Evolutionary conservation across 2,113 vertebrate species (phyloP), one percentile per base, ranked within the genome.

Genomic region (Bufo gargarizans): DNA sequence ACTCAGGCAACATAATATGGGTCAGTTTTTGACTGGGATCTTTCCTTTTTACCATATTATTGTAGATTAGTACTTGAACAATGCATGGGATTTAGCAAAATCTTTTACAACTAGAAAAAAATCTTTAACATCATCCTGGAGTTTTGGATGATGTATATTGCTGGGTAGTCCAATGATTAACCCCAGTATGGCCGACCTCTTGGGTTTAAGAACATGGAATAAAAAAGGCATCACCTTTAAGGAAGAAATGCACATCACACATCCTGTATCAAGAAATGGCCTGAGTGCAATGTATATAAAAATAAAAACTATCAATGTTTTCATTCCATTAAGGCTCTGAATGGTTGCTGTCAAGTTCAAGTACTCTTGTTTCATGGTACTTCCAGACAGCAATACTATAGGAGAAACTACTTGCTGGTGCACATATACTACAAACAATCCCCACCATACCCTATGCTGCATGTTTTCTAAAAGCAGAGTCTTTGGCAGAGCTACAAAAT

Each of bases 241-340:
- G 17, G 69, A 16, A 80, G 22, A 33, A 69, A 55, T 45, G 71
- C 17, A 86, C 47, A 90, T 49, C 84, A 53, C 87, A 88, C 80
- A 84, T 82, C 77, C 69, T 83, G 58, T 47, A 87, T 84, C n/a
- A 83, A 88, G 22, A 84, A 78, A 77, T 49, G 88, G 90, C 90
- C 91, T 82, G 89, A 91, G 91, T 74, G 58, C 86, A 91, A 88
- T 84, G 65, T 49, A 77, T 7, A 87, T 81, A 86, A 81, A 88
- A 91, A 88, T 33, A 76, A 88, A 87, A 85, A 17, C 2, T 0
- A 7, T 87, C 0, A 1, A 33, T 89, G 87, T 89, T 90, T 8
- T 1, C 53, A 89, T 92, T 90, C 89, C 90, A 58, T 94, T 93
- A 93, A 93, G 93, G 93, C 92, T 93, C 90, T 90, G 90, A 82